Conservation (phyloP, 2,888 invertebrate species). For the Melanargia galathea region DNA sequence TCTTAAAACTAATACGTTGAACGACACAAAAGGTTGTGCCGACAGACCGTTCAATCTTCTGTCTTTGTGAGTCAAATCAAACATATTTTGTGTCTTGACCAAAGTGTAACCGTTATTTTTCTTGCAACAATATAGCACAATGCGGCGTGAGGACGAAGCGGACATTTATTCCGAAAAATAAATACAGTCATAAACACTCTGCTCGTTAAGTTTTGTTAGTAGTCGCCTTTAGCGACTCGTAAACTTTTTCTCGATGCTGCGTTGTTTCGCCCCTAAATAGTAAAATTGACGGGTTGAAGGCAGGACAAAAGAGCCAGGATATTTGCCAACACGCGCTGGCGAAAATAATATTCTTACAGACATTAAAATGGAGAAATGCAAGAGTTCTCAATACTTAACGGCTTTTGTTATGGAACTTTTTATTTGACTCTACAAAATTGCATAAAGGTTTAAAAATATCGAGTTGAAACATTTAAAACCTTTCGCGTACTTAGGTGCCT, state of each 20-base stretch:
- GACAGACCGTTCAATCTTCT: slow-evolving; percentile 20
- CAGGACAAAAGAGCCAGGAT: slow-evolving; percentile 57
- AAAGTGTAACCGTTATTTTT: slow-evolving; percentile 52
- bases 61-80: slow-evolving; percentile 29
- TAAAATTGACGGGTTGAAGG: slow-evolving; percentile 64
- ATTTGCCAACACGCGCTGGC: slow-evolving; percentile 63
- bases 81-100: slow-evolving; percentile 37
- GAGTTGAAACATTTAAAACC: slow-evolving; percentile 28
- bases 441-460: slow-evolving; percentile 51
- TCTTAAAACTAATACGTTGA: slow-evolving; percentile 1
- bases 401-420: slow-evolving; percentile 63
- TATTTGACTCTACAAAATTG: slow-evolving; percentile 59
- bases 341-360: slow-evolving; percentile 42
- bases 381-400: slow-evolving; percentile 73
- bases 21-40: slow-evolving; percentile 16
- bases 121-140: slow-evolving; percentile 43
- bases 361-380: slow-evolving; percentile 69
- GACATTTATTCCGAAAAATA: slow-evolving; percentile 53
- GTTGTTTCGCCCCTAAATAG: slow-evolving; percentile 48
- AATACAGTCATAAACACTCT: slow-evolving; percentile 65
- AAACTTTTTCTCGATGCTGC: slow-evolving; percentile 54
- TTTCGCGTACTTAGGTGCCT: slow-evolving; percentile 13
- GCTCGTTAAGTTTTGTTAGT: slow-evolving; percentile 65
- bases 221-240: slow-evolving; percentile 70
- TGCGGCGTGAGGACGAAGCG: slow-evolving; percentile 39